A percentile compares a stretch with the other conserved stretches of the same genome.
Conservation (phyloP, 2,888 invertebrate genomes). For the Parascotia fuliginaria region DNA sequence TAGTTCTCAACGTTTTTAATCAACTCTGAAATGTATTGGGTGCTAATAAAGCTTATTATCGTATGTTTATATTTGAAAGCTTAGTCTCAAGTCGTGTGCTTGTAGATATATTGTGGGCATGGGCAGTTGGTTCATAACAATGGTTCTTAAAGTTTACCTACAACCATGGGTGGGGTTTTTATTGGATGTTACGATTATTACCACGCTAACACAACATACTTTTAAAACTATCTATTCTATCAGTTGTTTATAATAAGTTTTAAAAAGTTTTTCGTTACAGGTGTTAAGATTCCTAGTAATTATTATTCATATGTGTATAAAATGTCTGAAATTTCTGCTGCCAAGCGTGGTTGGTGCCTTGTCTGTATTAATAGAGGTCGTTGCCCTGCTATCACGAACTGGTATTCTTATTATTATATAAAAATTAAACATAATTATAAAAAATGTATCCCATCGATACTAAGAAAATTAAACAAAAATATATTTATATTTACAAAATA, state of each 20-base stretch:
- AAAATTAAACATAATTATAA: too few relatives aligned
- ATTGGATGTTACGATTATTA: background rate
- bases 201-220: background rate
- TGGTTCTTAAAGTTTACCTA: slow-evolving; percentile 63
- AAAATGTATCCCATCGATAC: too few relatives aligned
- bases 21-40: slow-evolving; percentile 30
- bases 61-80: slow-evolving; percentile 35
- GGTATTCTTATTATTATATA: too few relatives aligned
- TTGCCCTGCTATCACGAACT: too few relatives aligned
- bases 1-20: slow-evolving; percentile 35
- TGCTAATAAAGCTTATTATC: background rate
- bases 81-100: slow-evolving; percentile 57
- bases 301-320: too few relatives aligned
- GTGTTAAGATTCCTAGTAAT: too few relatives aligned
- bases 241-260: background rate
- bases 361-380: too few relatives aligned
- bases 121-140: slow-evolving; percentile 77
- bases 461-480: too few relatives aligned
- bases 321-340: too few relatives aligned
- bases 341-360: too few relatives aligned
- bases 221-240: too few relatives aligned
- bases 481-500: too few relatives aligned
- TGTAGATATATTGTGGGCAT: slow-evolving; percentile 76
- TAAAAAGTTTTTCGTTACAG: background rate
- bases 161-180: background rate